phyloP scores from a whole-genome alignment of 2,797 vertebrate species.

The Hephaestus fuliginosus region DNA sequence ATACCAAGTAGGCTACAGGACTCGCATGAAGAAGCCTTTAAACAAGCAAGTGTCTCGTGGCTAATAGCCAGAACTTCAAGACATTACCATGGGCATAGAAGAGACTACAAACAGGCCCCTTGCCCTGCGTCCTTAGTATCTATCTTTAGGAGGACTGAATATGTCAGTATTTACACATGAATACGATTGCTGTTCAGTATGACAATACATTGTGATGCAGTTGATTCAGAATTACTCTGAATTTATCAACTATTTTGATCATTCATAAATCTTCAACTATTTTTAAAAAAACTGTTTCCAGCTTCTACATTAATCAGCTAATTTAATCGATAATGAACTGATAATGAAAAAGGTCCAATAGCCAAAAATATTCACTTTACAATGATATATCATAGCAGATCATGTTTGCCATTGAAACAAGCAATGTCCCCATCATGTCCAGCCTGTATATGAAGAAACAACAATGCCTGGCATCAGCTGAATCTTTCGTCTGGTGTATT shows the following conservation, averaged over 20 bases:
- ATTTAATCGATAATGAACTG: neutral
- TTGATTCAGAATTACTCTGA: neutral
- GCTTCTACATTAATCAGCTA: neutral
- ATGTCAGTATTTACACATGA: neutral
- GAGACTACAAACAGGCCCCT: neutral
- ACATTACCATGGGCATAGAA: constrained; percentile 7
- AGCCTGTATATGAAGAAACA: neutral
- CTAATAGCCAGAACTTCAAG: constrained; percentile 2
- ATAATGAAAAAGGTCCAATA: neutral
- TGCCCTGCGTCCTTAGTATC: constrained; percentile 7
- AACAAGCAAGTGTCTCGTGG: constrained; percentile 27
- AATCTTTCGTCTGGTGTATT: constrained; percentile 46
- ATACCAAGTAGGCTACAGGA: constrained; percentile 64
- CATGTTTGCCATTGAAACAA: neutral
- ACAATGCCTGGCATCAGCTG: constrained; percentile 29
- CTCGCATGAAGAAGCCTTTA: constrained; percentile 18
- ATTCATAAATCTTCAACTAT: neutral
- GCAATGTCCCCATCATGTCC: neutral
- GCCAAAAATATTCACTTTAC: neutral
- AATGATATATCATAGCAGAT: neutral
- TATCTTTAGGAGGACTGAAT: neutral
- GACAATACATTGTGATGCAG: neutral
- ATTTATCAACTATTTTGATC: neutral
- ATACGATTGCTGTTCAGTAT: neutral
- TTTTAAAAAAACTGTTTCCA: neutral